Evolutionary conservation across 1,140 invertebrate species (phyloP).

Genomic region (Diorhabda carinulata): DNA sequence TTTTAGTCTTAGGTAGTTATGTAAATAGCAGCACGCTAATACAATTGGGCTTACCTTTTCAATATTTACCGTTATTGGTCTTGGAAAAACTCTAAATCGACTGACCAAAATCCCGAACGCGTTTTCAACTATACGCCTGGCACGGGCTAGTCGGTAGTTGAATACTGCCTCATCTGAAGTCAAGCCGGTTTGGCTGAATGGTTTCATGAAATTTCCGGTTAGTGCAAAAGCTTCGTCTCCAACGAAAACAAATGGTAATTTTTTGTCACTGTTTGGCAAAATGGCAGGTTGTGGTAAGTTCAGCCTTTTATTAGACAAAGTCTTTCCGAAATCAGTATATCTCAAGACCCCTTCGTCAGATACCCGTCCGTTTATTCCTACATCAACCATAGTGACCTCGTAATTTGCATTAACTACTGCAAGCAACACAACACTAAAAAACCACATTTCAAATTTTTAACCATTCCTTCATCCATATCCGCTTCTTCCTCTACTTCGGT

Average conservation of each 20-base stretch:
- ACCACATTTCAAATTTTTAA: no score
- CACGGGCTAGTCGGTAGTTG: slow-evolving; percentile 23
- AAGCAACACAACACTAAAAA: slow-evolving; percentile 46
- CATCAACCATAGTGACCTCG: slow-evolving; percentile 42
- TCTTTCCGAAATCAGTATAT: slow-evolving; percentile 23
- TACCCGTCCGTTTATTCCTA: slow-evolving; percentile 42
- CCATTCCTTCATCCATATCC: no score
- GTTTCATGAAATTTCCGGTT: slow-evolving; percentile 42
- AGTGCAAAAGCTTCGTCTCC: slow-evolving; percentile 51
- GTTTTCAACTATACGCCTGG: slow-evolving; percentile 22
- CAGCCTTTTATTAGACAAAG: slow-evolving; percentile 19
- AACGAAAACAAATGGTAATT: slow-evolving; percentile 41
- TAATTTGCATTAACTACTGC: slow-evolving; percentile 45
- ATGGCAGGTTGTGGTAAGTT: slow-evolving; percentile 19
- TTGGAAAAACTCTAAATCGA: slow-evolving; percentile 22
- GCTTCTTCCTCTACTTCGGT: no score
- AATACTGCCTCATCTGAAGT: slow-evolving; percentile 24
- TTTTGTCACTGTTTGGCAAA: slow-evolving; percentile 19
- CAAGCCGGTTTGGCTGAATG: slow-evolving; percentile 33
- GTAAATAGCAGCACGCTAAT: not conserved
- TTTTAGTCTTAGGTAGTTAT: not conserved
- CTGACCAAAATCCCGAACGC: slow-evolving; percentile 22
- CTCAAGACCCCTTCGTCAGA: slow-evolving; percentile 42
- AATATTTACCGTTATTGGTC: slow-evolving; percentile 32
- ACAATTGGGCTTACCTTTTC: slow-evolving; percentile 20